These are phyloP conservation scores for Trissolcus japonicus DNA, from an alignment of 2,888 invertebrate genomes.

Conservation along the genomic window DNA sequence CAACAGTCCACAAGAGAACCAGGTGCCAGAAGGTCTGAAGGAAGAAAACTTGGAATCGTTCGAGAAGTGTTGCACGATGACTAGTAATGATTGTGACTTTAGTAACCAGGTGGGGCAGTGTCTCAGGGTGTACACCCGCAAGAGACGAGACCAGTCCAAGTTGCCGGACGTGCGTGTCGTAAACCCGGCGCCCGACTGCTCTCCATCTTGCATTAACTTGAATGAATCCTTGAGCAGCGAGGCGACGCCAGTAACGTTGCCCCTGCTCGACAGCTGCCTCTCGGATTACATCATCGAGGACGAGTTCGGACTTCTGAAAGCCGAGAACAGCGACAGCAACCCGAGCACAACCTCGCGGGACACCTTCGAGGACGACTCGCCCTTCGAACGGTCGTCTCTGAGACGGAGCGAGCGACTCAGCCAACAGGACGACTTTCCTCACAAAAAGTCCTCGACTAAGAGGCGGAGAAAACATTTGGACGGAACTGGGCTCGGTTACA, in stretches of 20 bases:
- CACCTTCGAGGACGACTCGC: constrained; percentile 38
- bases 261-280: constrained; percentile 67
- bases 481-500: constrained; percentile 59
- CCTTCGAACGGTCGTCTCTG: constrained; percentile 54
- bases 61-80: constrained; percentile 67
- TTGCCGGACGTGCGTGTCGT: constrained; percentile 11
- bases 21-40: constrained; percentile 15
- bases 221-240: constrained; percentile 65
- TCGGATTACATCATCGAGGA: constrained; percentile 45
- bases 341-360: constrained; percentile 47
- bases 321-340: constrained; percentile 41
- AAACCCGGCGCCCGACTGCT: constrained; percentile 49
- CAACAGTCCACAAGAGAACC: constrained; percentile 19
- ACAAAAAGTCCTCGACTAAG: constrained; percentile 37
- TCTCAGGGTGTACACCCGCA: constrained; percentile 72
- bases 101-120: constrained; percentile 67
- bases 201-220: constrained; percentile 69
- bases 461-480: constrained; percentile 12
- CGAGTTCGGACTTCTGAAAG: constrained; percentile 34
- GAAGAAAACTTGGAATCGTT: constrained; percentile 59
- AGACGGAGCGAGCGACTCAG: constrained; percentile 70
- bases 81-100: constrained; percentile 59
- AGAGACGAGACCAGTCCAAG: constrained; percentile 62
- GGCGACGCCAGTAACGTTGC: constrained; percentile 65
- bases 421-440: constrained; percentile 68